A percentile compares a stretch with the other conserved stretches of the same genome.
phyloP scores from a whole-genome alignment of 2,797 vertebrate genomes.

The Rhinatrema bivittatum region DNA sequence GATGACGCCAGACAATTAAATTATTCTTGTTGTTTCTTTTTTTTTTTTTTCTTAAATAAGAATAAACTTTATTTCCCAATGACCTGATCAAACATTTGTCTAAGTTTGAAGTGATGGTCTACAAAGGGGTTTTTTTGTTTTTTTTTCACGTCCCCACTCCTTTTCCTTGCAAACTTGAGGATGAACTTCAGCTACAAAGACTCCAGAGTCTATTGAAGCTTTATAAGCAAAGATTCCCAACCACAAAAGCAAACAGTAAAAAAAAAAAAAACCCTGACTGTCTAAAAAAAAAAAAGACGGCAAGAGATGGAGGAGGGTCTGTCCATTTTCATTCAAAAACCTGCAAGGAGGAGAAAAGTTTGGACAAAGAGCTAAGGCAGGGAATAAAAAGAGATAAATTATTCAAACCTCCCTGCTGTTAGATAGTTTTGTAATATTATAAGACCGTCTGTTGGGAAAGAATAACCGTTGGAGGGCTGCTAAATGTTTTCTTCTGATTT shows the following conservation, averaged over 20 bases:
- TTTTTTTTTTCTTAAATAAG: too few relatives aligned
- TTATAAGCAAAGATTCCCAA: slow-evolving; percentile 54
- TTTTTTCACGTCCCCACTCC: slow-evolving; percentile 29
- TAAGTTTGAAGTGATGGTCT: slow-evolving; percentile 34
- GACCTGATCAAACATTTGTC: slow-evolving; percentile 31
- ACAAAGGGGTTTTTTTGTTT: slow-evolving; percentile 39
- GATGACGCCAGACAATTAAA: too few relatives aligned
- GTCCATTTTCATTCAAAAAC: slow-evolving; percentile 72
- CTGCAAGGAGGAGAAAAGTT: slow-evolving; percentile 48
- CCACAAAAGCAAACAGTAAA: slow-evolving; percentile 70
- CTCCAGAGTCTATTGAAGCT: slow-evolving; percentile 58
- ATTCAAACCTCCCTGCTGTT: slow-evolving; percentile 77
- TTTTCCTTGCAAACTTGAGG: slow-evolving; percentile 67
- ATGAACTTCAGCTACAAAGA: slow-evolving; percentile 78
- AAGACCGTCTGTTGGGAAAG: slow-evolving; percentile 58
- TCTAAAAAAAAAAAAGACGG: slow-evolving; percentile 19
- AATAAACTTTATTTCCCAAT: too few relatives aligned
- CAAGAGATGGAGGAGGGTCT: slow-evolving; percentile 30
- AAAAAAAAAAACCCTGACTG: slow-evolving; percentile 22
- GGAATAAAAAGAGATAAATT: slow-evolving; percentile 75
- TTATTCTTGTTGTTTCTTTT: too few relatives aligned
- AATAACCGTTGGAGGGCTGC: slow-evolving; percentile 58
- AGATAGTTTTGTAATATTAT: slow-evolving; percentile 74
- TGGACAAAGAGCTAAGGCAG: slow-evolving; percentile 68
- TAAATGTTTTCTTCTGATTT: slow-evolving; percentile 63